Percentiles rank a stretch among this genome's conserved stretches.
These are phyloP conservation scores for Rhimphoctona megacephalus DNA, from an alignment of 2,888 invertebrate genomes.

Conservation along the genomic window DNA sequence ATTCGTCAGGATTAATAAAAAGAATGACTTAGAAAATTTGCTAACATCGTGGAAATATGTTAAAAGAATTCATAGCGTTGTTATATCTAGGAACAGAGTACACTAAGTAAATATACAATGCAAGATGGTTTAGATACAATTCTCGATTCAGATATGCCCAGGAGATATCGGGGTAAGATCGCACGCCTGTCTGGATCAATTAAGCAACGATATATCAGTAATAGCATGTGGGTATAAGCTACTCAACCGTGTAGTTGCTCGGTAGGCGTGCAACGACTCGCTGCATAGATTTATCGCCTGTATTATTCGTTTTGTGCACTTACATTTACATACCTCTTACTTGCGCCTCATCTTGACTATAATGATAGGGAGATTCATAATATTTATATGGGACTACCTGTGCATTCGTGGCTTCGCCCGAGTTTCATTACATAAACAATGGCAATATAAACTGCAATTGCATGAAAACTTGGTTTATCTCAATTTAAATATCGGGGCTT, in stretches of 20 bases:
- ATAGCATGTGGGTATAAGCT: constrained; percentile 27
- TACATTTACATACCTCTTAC: constrained; percentile 13
- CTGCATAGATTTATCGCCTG: constrained; percentile 58
- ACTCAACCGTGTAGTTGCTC: constrained; percentile 26
- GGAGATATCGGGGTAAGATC: constrained; percentile 54
- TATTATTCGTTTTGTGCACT: constrained; percentile 43
- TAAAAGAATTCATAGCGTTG: neutral
- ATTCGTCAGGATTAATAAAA: neutral
- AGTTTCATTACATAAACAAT: neutral
- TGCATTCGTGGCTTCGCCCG: no score
- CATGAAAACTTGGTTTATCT: neutral
- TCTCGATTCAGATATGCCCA: constrained; percentile 56
- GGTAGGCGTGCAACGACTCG: constrained; percentile 53
- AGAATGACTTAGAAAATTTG: neutral
- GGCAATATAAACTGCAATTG: neutral
- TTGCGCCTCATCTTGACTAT: constrained; percentile 10
- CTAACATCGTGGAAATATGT: neutral
- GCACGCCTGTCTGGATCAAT: constrained; percentile 63
- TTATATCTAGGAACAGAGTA: constrained; percentile 16
- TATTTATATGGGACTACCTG: neutral
- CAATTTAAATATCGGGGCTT: neutral
- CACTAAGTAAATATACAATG: constrained; percentile 13
- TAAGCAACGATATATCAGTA: constrained; percentile 67
- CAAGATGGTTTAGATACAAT: constrained; percentile 27
- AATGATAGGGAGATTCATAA: constrained; percentile 22